phyloP scores from a whole-genome alignment of 2,797 vertebrate genomes.

The Lithobates sylvaticus region DNA sequence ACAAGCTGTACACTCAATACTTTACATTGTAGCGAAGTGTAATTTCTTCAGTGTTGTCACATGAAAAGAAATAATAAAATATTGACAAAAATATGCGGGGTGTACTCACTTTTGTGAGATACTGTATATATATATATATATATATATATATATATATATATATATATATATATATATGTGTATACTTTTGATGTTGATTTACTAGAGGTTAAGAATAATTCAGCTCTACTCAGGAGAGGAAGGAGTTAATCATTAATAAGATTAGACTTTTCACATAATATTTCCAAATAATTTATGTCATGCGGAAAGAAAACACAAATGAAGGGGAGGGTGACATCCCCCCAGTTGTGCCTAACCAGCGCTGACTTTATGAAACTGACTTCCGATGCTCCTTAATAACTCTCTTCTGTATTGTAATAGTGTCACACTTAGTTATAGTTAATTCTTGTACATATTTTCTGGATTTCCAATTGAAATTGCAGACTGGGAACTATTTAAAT shows the following conservation, averaged over 20 bases:
- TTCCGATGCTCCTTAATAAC: background rate
- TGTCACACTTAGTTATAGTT: slow-evolving; percentile 43
- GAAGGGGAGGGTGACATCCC: background rate
- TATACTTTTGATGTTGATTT: background rate
- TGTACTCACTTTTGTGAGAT: no score
- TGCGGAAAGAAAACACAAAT: background rate
- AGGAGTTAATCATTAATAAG: background rate
- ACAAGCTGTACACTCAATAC: no score
- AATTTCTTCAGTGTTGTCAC: no score
- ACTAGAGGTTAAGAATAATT: background rate
- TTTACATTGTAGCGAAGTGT: no score
- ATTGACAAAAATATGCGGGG: no score
- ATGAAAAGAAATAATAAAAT: no score
- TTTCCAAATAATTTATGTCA: slow-evolving; percentile 10
- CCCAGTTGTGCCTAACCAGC: background rate
- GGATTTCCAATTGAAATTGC: slow-evolving; percentile 35
- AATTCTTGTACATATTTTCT: slow-evolving; percentile 30
- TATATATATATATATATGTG: no score
- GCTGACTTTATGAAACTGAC: background rate
- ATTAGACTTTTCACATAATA: background rate
- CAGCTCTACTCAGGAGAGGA: background rate
- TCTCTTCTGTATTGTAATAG: slow-evolving; percentile 6
- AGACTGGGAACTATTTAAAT: slow-evolving; percentile 42
- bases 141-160: no score
- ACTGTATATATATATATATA: no score